Evolutionary conservation across 1,140 invertebrate genomes (phyloP).

Genomic region (Planococcus citri): DNA sequence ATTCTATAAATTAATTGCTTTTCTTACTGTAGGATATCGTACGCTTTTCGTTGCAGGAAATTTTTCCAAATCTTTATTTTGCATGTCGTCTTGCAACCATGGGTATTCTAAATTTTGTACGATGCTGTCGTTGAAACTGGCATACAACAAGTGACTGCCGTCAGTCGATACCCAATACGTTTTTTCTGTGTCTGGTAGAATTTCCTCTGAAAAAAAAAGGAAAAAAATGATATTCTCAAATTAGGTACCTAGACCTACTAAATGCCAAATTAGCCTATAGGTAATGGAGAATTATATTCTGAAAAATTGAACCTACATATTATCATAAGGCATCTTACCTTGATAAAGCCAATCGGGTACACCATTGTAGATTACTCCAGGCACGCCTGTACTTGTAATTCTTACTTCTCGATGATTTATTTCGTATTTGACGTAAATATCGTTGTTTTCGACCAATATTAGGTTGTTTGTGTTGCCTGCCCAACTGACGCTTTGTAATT

Average conservation of each 20-base stretch:
- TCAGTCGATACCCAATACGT: constrained; percentile 74
- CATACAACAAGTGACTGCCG: constrained; percentile 67
- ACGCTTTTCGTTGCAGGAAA: constrained; percentile 64
- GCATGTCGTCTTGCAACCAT: constrained; percentile 43
- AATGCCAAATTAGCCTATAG: too few species aligned
- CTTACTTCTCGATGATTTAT: constrained; percentile 44
- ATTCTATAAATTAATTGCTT: neutral
- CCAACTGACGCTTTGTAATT: constrained; percentile 64
- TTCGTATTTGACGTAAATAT: constrained; percentile 68
- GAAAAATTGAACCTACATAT: too few species aligned
- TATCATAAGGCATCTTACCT: too few species aligned
- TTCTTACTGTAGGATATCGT: constrained; percentile 55
- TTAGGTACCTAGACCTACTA: neutral
- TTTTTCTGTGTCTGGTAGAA: constrained; percentile 46
- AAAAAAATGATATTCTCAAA: neutral
- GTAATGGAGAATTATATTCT: too few species aligned
- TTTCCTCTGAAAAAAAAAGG: constrained; percentile 48
- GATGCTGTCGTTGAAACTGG: constrained; percentile 72
- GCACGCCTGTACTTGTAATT: constrained; percentile 59
- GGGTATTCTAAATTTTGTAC: constrained; percentile 63
- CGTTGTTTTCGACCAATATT: constrained; percentile 65
- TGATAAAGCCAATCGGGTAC: constrained; percentile 90
- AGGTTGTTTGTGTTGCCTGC: constrained; percentile 55
- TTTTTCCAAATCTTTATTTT: constrained; percentile 29
- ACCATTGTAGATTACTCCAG: constrained; percentile 73